These are phyloP conservation scores for Scophthalmus maximus DNA, from an alignment of 2,113 vertebrate genomes.

Conservation along the genomic window DNA sequence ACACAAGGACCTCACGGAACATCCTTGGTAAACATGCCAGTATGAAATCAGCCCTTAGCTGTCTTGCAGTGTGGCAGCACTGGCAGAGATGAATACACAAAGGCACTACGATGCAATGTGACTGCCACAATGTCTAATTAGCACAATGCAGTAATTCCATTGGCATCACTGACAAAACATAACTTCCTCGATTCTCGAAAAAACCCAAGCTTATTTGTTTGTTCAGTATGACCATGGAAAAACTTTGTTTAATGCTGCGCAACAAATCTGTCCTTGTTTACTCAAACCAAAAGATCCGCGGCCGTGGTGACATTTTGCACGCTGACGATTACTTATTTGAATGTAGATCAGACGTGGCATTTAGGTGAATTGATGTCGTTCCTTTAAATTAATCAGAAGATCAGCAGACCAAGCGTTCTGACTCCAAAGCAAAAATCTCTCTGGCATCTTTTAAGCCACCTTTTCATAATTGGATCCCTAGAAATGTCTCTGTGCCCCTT, in stretches of 20 bases:
- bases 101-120: slow-evolving; percentile 34
- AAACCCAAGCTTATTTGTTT: slow-evolving; percentile 17
- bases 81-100: slow-evolving; percentile 54
- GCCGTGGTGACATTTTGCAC: slow-evolving; percentile 63
- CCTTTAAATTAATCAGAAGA: slow-evolving; percentile 56
- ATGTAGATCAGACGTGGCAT: slow-evolving; percentile 63
- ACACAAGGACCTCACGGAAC: slow-evolving; percentile 43
- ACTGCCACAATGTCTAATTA: slow-evolving; percentile 65
- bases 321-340: slow-evolving; percentile 40
- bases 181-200: slow-evolving; percentile 37
- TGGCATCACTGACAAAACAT: slow-evolving; percentile 41
- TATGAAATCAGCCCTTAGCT: slow-evolving; percentile 56
- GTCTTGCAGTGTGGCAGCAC: slow-evolving; percentile 43
- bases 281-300: slow-evolving; percentile 53
- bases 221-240: slow-evolving; percentile 2
- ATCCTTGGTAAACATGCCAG: slow-evolving; percentile 62
- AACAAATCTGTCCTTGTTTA: slow-evolving; percentile 36
- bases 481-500: slow-evolving; percentile 37
- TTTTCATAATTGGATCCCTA: slow-evolving; percentile 16
- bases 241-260: slow-evolving; percentile 3
- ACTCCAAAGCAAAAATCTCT: slow-evolving; percentile 42
- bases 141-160: slow-evolving; percentile 43
- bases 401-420: slow-evolving; percentile 6
- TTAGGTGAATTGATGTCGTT: slow-evolving; percentile 48
- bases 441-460: slow-evolving; percentile 27